These are phyloP conservation scores for Sialia sialis DNA, from an alignment of 2,113 vertebrate species.

Conservation along the genomic window DNA sequence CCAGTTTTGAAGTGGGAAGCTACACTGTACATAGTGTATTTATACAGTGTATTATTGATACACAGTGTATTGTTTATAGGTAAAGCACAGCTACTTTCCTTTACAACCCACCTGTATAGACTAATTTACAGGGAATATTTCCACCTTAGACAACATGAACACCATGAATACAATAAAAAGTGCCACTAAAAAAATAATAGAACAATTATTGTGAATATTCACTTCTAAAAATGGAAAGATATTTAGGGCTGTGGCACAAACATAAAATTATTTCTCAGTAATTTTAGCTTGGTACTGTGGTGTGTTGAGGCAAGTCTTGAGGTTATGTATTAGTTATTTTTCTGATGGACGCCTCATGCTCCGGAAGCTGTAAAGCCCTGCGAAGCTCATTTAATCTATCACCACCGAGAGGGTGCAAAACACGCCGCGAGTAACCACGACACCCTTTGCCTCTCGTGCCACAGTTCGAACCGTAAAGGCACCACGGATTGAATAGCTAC, in stretches of 20 bases:
- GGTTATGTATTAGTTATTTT: neutral
- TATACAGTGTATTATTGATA: neutral
- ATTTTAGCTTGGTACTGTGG: neutral
- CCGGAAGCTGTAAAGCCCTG: neutral
- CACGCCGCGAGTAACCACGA: neutral
- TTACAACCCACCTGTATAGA: neutral
- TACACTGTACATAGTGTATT: neutral
- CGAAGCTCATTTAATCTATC: neutral
- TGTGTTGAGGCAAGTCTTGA: neutral
- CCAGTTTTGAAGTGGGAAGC: neutral
- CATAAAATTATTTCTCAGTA: neutral
- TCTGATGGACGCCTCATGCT: neutral
- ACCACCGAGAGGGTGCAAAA: neutral
- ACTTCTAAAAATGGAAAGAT: neutral
- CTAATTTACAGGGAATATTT: neutral
- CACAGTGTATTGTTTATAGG: neutral
- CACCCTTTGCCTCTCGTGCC: neutral
- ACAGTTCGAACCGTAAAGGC: neutral
- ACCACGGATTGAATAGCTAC: neutral
- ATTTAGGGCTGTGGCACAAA: neutral
- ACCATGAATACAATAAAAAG: fast-evolving
- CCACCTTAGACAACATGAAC: fast-evolving
- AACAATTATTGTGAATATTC: neutral
- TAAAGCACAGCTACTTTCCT: neutral
- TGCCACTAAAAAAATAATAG: fast-evolving